Evolutionary conservation across 2,113 vertebrate species (phyloP).

Genomic region (Hippopotamus amphibius): DNA sequence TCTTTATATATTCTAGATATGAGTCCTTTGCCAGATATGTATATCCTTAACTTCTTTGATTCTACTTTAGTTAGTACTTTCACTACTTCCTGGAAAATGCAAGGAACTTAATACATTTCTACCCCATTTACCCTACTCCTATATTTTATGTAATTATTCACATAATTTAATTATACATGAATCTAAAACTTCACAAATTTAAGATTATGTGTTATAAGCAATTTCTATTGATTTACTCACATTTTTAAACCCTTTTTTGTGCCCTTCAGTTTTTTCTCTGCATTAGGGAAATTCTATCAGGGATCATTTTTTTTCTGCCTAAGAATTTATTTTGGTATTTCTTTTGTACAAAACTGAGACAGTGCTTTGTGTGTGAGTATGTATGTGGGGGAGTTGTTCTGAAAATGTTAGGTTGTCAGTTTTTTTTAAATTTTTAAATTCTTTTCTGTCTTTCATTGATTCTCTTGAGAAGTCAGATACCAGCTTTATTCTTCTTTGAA

Average conservation of each 20-base stretch:
- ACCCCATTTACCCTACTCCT: not conserved
- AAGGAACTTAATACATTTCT: not conserved
- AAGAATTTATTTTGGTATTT: not conserved
- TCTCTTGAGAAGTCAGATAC: not conserved
- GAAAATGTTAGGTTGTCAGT: not conserved
- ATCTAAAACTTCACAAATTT: not conserved
- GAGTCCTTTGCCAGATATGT: not conserved
- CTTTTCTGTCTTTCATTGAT: not conserved
- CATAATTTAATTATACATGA: not conserved
- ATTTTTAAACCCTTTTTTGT: not conserved
- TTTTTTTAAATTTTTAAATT: not conserved
- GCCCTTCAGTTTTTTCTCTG: not conserved
- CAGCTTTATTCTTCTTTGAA: not conserved
- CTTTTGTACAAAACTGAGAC: not conserved
- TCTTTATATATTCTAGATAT: not conserved
- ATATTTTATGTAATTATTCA: not conserved
- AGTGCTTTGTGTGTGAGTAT: not conserved
- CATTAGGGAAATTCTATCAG: not conserved
- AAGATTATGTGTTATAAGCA: not conserved
- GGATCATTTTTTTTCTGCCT: not conserved
- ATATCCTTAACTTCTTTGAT: not conserved
- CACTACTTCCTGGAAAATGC: not conserved
- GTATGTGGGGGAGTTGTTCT: not conserved
- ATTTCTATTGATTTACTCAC: not conserved
- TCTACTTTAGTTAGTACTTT: not conserved